Evolutionary conservation across 2,888 invertebrate genomes (phyloP).

Genomic region (Scotopteryx bipunctaria): DNA sequence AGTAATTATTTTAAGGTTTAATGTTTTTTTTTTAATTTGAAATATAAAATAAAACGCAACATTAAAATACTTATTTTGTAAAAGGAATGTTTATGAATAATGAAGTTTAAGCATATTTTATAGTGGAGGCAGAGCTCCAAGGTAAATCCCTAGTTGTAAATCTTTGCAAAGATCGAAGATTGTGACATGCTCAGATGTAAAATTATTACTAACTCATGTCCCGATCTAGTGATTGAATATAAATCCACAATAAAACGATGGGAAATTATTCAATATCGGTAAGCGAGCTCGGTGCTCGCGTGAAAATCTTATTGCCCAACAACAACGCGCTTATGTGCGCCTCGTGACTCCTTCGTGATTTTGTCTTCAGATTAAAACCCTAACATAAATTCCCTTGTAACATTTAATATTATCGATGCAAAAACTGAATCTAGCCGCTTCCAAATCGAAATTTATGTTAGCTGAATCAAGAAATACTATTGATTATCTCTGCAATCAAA

Average conservation of each 20-base stretch:
- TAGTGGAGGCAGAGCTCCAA: neutral
- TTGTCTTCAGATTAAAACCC: conserved; percentile 71
- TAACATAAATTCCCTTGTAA: conserved; percentile 74
- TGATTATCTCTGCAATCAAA: conserved; percentile 39
- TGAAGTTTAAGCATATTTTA: too few relatives aligned
- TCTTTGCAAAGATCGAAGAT: conserved; percentile 12
- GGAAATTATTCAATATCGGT: conserved; percentile 23
- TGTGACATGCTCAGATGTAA: conserved; percentile 11
- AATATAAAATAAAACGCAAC: too few relatives aligned
- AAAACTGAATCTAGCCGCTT: conserved; percentile 38
- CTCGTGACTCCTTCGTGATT: conserved; percentile 75
- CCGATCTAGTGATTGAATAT: conserved; percentile 22
- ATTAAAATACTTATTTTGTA: too few relatives aligned
- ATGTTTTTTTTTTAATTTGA: too few relatives aligned
- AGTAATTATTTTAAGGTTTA: too few relatives aligned
- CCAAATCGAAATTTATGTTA: conserved; percentile 42
- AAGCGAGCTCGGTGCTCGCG: conserved; percentile 51
- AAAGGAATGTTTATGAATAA: too few relatives aligned
- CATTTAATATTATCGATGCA: conserved; percentile 70
- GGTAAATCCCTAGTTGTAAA: neutral
- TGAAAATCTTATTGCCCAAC: conserved; percentile 61
- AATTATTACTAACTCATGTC: conserved; percentile 20
- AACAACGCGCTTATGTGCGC: conserved; percentile 69
- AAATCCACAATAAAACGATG: conserved; percentile 11
- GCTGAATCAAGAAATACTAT: conserved; percentile 36